phyloP scores from a whole-genome alignment of 2,113 vertebrate species.

The Aspiorhynchus laticeps region DNA sequence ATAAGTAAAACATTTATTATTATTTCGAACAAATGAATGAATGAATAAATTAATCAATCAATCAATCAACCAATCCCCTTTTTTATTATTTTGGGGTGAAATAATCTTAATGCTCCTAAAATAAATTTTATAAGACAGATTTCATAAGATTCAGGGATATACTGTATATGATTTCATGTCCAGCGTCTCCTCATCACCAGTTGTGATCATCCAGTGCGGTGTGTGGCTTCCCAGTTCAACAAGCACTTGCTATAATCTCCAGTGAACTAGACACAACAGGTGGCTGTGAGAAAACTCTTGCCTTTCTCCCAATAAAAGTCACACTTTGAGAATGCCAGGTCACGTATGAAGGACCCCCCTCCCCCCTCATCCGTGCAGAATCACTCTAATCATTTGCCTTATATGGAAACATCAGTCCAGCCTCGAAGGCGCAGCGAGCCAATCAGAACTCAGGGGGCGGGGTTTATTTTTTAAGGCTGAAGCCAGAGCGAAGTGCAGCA shows the following conservation, averaged over 20 bases:
- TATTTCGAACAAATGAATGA: too few relatives aligned
- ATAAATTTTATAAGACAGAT: too few relatives aligned
- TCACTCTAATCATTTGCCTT: constrained; percentile 52
- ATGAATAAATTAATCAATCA: too few relatives aligned
- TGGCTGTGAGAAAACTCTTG: constrained; percentile 5
- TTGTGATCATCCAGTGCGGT: not conserved
- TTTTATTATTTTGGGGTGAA: too few relatives aligned
- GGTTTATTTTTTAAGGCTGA: constrained; percentile 57
- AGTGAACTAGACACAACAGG: constrained; percentile 1
- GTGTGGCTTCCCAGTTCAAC: not conserved
- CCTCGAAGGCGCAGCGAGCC: constrained; percentile 53
- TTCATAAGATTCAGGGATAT: too few relatives aligned
- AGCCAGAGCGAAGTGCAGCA: constrained; percentile 51
- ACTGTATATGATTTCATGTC: too few relatives aligned
- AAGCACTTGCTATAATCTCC: not conserved
- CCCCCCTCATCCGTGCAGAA: constrained; percentile 21
- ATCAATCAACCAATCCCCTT: too few relatives aligned
- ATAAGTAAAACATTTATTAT: too few relatives aligned
- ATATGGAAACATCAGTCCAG: constrained; percentile 60
- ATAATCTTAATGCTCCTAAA: too few relatives aligned
- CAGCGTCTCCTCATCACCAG: not conserved
- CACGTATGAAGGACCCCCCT: not conserved
- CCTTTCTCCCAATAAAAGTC: constrained; percentile 1
- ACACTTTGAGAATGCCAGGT: not conserved
- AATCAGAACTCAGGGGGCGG: constrained; percentile 36